Base-by-base conservation (phyloP, 2,797 vertebrate species). In the Anguilla obscura region DNA sequence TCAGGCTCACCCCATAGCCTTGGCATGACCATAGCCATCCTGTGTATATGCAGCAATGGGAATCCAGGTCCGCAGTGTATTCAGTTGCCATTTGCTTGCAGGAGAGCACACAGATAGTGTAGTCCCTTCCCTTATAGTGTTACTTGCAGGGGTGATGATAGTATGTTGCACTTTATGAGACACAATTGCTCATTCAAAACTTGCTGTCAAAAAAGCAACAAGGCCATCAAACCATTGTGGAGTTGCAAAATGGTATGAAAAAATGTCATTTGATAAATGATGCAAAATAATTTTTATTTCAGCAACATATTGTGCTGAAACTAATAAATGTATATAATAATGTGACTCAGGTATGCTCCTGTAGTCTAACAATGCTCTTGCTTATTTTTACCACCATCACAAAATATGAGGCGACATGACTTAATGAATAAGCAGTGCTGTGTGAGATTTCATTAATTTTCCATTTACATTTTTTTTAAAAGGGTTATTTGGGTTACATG, bases 371-470 rank as follows among this genome's bases (percentile, higher is more conserved):
- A 40, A 6, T 60, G 33, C 16, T 85, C 2, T 18, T 12, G 7
- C 18, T 36, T 14, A 85, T 36, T 36, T 85, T 56, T 14, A 36
- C 63, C 18, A 36, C 27, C 18, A 1, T 33, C 9, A 8, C 56
- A 85, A 85, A 63, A 85, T 85, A 27, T 58, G 30, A 24, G 10
- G 5, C 18, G 24, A n/a, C 14, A 30, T 63, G 83, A 58, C 83
- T 54, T 30, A 2, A 85, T 33, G n/a, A 85, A 27, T 52, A 83
- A 24, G 80, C 7, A 5, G 50, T n/a, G 50, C 50, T 84, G 30
- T 52, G n/a, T 63, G 30, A 58, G 33, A 10, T 84, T n/a, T 52
- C 40, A 85, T 58, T 33, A 14, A 60, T 85, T 85, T 85, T 58
- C 52, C 9, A 63, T 85, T 58, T 58, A 1, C 56, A 12, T 30